phyloP scores from a whole-genome alignment of 2,113 vertebrate species.

The Gobio gobio region DNA sequence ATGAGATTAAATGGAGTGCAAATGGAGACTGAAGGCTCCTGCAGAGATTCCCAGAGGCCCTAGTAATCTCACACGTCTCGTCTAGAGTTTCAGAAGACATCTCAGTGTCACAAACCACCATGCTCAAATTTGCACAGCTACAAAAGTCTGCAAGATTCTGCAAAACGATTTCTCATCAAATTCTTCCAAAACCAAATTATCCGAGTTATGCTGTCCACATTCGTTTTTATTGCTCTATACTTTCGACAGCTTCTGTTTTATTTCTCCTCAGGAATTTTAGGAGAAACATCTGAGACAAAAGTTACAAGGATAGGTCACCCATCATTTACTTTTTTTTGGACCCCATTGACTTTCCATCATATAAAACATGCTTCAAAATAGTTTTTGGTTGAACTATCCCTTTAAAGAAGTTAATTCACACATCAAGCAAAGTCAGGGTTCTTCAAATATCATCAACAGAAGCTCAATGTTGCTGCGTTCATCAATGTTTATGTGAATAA shows the following conservation, averaged over 20 bases:
- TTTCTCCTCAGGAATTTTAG: background rate
- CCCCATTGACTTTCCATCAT: too few relatives aligned
- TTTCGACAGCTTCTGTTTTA: conserved; percentile 1
- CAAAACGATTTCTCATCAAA: background rate
- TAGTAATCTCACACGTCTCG: background rate
- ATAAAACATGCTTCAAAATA: too few relatives aligned
- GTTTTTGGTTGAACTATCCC: background rate
- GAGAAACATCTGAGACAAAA: background rate
- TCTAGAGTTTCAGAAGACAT: conserved; percentile 5
- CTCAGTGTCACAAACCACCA: background rate
- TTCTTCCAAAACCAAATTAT: background rate
- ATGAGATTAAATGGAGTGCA: background rate
- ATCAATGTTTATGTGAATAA: too few relatives aligned
- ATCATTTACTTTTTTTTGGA: too few relatives aligned
- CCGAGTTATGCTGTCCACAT: background rate
- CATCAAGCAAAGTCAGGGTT: background rate
- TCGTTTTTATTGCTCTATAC: background rate
- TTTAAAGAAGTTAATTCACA: background rate
- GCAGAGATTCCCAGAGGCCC: conserved; percentile 21
- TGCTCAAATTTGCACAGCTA: background rate
- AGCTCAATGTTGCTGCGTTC: too few relatives aligned
- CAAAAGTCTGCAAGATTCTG: background rate
- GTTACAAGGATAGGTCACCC: background rate
- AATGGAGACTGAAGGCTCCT: background rate
- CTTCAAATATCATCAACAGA: too few relatives aligned